phyloP scores from a whole-genome alignment of 2,888 invertebrate genomes.

The Octodonta nipae region DNA sequence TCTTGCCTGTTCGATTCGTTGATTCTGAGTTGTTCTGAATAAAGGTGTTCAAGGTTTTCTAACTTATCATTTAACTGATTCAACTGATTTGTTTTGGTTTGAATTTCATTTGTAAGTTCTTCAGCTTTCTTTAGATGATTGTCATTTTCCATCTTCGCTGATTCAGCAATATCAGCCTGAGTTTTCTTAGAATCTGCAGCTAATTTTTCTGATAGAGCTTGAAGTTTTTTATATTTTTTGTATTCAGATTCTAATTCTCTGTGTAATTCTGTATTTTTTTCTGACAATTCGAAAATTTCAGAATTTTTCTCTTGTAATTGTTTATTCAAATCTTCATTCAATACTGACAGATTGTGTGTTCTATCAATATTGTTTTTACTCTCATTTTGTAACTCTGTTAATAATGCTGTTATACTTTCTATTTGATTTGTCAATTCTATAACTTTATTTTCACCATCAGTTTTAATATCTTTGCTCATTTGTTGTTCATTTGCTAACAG shows the following conservation, averaged over 20 bases:
- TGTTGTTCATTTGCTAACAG: conserved; percentile 5
- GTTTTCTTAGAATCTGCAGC: neutral
- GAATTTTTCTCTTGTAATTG: conserved; percentile 2
- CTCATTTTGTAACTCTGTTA: no score
- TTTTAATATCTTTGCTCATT: conserved; percentile 2
- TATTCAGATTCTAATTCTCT: conserved; percentile 2
- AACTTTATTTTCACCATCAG: no score
- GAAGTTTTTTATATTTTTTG: no score
- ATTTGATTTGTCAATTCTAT: no score
- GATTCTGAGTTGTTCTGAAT: no score
- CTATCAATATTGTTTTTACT: no score
- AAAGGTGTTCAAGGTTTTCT: no score
- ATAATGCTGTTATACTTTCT: no score
- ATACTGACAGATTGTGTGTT: no score
- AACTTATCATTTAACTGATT: conserved; percentile 4
- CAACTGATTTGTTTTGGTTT: conserved; percentile 1
- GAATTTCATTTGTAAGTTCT: neutral
- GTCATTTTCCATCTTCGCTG: neutral
- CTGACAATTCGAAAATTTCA: conserved; percentile 2
- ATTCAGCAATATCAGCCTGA: neutral
- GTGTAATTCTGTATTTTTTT: conserved; percentile 5
- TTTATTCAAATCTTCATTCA: neutral
- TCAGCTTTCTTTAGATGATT: neutral
- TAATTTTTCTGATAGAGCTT: no score
- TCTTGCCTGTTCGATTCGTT: no score